A percentile compares a stretch with the other conserved stretches of the same genome.
Evolutionary conservation across 2,888 invertebrate species (phyloP).

Genomic region (Leptarthrus brevirostris): DNA sequence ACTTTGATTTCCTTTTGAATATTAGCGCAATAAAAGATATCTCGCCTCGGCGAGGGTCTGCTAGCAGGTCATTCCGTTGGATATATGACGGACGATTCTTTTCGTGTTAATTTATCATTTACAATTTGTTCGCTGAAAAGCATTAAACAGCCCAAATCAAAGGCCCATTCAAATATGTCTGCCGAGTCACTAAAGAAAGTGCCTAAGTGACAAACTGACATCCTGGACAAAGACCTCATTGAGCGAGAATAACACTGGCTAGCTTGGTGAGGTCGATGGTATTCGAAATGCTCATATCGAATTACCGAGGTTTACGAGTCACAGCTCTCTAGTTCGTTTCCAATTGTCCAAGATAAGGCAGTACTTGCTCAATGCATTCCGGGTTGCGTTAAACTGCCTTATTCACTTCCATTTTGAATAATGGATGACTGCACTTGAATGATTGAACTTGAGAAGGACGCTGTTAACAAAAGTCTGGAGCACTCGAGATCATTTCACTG

Average conservation of each 20-base stretch:
- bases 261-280: slow-evolving; percentile 2
- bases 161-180: slow-evolving; percentile 14
- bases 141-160: slow-evolving; percentile 17
- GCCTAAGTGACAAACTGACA: slow-evolving; percentile 1
- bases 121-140: slow-evolving; percentile 28
- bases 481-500: slow-evolving; percentile 14
- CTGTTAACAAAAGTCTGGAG: slow-evolving; percentile 12
- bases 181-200: slow-evolving; percentile 26
- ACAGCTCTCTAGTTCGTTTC: no score
- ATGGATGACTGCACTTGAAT: slow-evolving; percentile 31
- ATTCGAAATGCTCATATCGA: slow-evolving; percentile 20
- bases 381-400: background rate
- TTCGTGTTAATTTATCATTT: background rate
- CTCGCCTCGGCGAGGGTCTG: background rate
- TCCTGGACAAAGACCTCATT: slow-evolving; percentile 24
- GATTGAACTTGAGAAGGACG: slow-evolving; percentile 35
- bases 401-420: slow-evolving; percentile 18
- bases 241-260: slow-evolving; percentile 24
- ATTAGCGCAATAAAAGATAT: background rate
- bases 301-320: no score
- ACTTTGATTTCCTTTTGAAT: slow-evolving; percentile 12
- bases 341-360: background rate
- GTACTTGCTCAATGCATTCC: background rate
- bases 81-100: background rate
- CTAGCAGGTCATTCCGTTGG: background rate